Percentiles rank a stretch among this genome's conserved stretches.
These are phyloP conservation scores for Oscheius onirici DNA, from an alignment of 2,888 invertebrate species.

Conservation along the genomic window DNA sequence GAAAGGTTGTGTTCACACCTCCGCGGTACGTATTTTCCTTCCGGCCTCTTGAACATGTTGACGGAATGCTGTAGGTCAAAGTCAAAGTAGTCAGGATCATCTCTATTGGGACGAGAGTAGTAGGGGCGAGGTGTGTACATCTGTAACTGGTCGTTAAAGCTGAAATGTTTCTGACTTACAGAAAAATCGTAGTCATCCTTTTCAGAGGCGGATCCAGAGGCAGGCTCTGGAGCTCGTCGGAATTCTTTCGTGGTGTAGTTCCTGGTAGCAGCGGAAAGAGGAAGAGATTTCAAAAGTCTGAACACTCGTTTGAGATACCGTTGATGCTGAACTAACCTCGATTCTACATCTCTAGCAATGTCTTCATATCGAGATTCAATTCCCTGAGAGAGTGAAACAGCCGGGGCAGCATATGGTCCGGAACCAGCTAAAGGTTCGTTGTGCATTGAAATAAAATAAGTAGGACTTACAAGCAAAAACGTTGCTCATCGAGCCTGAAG, in stretches of 20 bases:
- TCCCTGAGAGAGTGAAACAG: slow-evolving; percentile 61
- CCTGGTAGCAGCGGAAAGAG: slow-evolving; percentile 20
- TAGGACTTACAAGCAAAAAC: slow-evolving; percentile 40
- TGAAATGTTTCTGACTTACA: slow-evolving; percentile 38
- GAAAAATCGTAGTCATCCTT: slow-evolving; percentile 65
- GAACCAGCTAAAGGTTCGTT: slow-evolving; percentile 41
- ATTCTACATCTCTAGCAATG: slow-evolving; percentile 62
- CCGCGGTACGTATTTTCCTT: slow-evolving; percentile 66
- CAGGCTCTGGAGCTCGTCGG: slow-evolving; percentile 62
- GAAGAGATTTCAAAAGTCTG: slow-evolving; percentile 16
- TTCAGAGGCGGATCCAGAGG: slow-evolving; percentile 62
- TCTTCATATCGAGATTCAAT: slow-evolving; percentile 65
- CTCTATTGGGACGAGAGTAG: slow-evolving; percentile 68
- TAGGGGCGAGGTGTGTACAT: slow-evolving; percentile 59
- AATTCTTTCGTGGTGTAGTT: slow-evolving; percentile 62
- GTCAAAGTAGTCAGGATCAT: slow-evolving; percentile 71
- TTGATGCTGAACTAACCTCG: slow-evolving; percentile 28
- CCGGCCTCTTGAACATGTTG: slow-evolving; percentile 66
- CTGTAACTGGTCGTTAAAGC: slow-evolving; percentile 30
- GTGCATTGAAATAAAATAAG: neutral
- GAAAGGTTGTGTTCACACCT: slow-evolving; percentile 40
- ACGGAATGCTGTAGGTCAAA: slow-evolving; percentile 70
- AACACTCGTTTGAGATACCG: neutral
- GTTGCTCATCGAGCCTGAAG: slow-evolving; percentile 40
- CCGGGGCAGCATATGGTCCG: slow-evolving; percentile 69